A percentile compares a stretch with the other conserved stretches of the same genome.
Conservation (phyloP, 92 coral and sea anemone species). For the Zoanthus solanderi region DNA sequence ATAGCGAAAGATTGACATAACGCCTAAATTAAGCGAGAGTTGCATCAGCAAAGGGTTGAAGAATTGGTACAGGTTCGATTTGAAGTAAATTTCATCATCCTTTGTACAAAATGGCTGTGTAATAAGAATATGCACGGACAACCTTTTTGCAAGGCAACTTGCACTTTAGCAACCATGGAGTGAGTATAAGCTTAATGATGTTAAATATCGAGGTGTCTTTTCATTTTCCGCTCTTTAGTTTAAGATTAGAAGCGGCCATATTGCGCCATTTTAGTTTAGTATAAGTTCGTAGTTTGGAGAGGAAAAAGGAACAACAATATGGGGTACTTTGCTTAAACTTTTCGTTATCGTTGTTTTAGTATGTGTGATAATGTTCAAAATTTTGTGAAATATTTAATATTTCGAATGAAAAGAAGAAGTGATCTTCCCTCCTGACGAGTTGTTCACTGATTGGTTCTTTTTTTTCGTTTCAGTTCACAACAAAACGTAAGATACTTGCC, state of each 20-base stretch:
- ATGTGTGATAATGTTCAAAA: neutral
- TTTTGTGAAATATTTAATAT: neutral
- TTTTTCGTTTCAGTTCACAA: slow-evolving; percentile 59
- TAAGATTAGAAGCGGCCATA: neutral
- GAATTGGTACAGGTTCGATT: slow-evolving; percentile 76
- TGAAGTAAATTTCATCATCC: slow-evolving; percentile 87
- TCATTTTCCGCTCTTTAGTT: neutral
- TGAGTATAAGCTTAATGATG: slow-evolving; percentile 58
- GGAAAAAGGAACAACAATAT: neutral
- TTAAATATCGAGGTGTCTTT: too few species aligned
- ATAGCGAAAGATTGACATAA: slow-evolving; percentile 50
- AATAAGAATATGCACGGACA: slow-evolving; percentile 38
- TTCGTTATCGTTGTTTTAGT: neutral
- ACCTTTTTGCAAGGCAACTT: slow-evolving; percentile 60
- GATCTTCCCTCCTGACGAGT: neutral
- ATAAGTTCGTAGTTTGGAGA: neutral
- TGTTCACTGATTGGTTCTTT: slow-evolving; percentile 1
- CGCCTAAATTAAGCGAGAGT: slow-evolving; percentile 65
- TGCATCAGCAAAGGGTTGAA: slow-evolving; percentile 96
- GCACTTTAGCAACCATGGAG: slow-evolving; percentile 89
- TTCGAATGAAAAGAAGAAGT: slow-evolving; percentile 1
- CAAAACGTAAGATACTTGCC: slow-evolving; percentile 48
- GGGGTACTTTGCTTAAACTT: neutral
- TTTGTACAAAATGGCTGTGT: slow-evolving; percentile 82
- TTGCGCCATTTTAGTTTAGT: neutral